Evolutionary conservation across 1,140 invertebrate genomes (phyloP).

Genomic region (Calliphora vicina): DNA sequence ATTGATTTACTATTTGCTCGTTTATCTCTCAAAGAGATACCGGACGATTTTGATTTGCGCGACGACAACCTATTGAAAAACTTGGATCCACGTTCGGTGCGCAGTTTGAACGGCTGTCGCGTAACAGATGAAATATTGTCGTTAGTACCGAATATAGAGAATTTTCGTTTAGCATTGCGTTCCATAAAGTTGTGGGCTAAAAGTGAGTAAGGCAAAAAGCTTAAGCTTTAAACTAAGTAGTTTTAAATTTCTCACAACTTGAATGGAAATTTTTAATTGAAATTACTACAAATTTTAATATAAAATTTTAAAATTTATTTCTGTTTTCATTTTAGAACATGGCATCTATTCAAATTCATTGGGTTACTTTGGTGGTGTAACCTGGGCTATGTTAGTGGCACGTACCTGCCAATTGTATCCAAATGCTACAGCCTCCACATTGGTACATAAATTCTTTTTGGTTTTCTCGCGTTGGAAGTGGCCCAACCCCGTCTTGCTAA

Average conservation of each 20-base stretch:
- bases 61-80: slow-evolving; percentile 95
- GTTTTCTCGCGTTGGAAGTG: slow-evolving; percentile 98
- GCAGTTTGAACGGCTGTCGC: slow-evolving; percentile 96
- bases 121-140: slow-evolving; percentile 98
- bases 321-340: slow-evolving; percentile 70
- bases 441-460: slow-evolving; percentile 98
- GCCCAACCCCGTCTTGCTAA: slow-evolving; percentile 96
- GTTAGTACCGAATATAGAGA: slow-evolving; percentile 94
- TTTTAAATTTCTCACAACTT: too few species aligned
- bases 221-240: too few species aligned
- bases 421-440: slow-evolving; percentile 91
- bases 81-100: slow-evolving; percentile 94
- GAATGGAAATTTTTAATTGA: too few species aligned
- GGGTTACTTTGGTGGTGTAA: slow-evolving; percentile 98
- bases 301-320: too few species aligned
- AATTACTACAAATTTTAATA: too few species aligned
- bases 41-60: slow-evolving; percentile 81
- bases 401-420: slow-evolving; percentile 98
- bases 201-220: slow-evolving; percentile 83
- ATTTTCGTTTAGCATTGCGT: slow-evolving; percentile 90
- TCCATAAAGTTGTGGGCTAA: slow-evolving; percentile 99
- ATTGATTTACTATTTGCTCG: slow-evolving; percentile 98
- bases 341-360: slow-evolving; percentile 98
- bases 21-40: slow-evolving; percentile 91
- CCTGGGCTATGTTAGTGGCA: slow-evolving; percentile 99